Evolutionary conservation across 2,113 vertebrate genomes (phyloP).

Genomic region (Pachypanchax playfairii): DNA sequence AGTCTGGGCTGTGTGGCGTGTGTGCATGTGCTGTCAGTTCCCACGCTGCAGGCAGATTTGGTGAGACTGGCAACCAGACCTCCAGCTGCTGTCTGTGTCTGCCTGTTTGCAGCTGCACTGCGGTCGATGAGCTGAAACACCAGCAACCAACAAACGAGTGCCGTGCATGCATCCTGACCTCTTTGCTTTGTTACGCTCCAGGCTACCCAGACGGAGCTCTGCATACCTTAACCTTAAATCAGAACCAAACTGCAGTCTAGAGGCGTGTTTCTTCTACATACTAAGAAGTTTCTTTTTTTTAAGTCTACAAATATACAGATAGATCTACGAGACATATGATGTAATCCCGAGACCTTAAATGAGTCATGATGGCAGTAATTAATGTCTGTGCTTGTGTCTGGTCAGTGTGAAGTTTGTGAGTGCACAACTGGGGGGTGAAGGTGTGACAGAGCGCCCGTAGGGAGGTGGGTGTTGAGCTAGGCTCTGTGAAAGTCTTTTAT

Average conservation of each 20-base stretch:
- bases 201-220: slow-evolving; percentile 7
- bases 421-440: slow-evolving; percentile 41
- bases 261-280: no score
- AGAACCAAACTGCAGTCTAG: slow-evolving; percentile 24
- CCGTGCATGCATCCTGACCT: slow-evolving; percentile 2
- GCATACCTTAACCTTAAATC: slow-evolving; percentile 23
- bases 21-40: slow-evolving; percentile 56
- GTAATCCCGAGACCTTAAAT: slow-evolving; percentile 23
- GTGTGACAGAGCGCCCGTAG: slow-evolving; percentile 49
- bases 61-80: slow-evolving; percentile 66
- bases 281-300: no score
- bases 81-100: slow-evolving; percentile 64
- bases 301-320: no score
- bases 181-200: slow-evolving; percentile 6
- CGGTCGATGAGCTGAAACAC: slow-evolving; percentile 24
- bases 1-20: slow-evolving; percentile 6
- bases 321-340: slow-evolving; percentile 28
- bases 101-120: slow-evolving; percentile 52
- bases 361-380: neutral
- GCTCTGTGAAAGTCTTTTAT: slow-evolving; percentile 58
- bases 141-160: slow-evolving; percentile 47
- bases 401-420: slow-evolving; percentile 16
- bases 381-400: slow-evolving; percentile 25
- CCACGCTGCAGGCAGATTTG: slow-evolving; percentile 68
- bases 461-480: slow-evolving; percentile 16